Evolutionary conservation across 2,888 invertebrate genomes (phyloP).

Genomic region (Eristalis arbustorum): DNA sequence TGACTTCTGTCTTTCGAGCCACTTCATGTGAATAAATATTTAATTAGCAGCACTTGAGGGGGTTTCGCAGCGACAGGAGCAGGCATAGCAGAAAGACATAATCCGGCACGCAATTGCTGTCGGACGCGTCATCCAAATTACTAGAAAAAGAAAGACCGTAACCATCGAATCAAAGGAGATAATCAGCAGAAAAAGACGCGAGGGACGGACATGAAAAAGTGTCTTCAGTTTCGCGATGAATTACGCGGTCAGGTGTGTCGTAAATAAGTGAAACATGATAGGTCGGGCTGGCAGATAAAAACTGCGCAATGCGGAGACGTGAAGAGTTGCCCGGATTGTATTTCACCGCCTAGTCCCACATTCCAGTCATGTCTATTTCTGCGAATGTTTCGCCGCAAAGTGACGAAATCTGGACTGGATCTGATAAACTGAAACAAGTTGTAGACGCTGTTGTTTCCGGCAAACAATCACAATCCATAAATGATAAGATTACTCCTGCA

Average conservation of each 20-base stretch:
- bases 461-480: not conserved
- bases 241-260: too few relatives aligned
- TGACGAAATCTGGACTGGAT: not conserved
- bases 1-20: not conserved
- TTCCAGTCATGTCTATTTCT: too few relatives aligned
- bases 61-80: constrained; percentile 8
- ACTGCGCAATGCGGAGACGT: too few relatives aligned
- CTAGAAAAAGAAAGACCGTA: not conserved
- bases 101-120: not conserved
- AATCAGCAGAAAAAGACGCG: too few relatives aligned
- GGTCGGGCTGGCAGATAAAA: too few relatives aligned
- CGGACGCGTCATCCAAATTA: not conserved
- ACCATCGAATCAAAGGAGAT: not conserved
- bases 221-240: too few relatives aligned
- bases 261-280: too few relatives aligned
- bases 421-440: too few relatives aligned
- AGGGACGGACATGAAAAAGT: too few relatives aligned
- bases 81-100: too few relatives aligned
- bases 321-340: too few relatives aligned
- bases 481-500: not conserved
- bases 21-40: constrained; percentile 7
- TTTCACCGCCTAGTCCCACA: too few relatives aligned
- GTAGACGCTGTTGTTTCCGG: not conserved
- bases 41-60: constrained; percentile 39
- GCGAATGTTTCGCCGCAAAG: not conserved